Evolutionary conservation across 1,140 invertebrate genomes (phyloP).

Genomic region (Ridgeia piscesae): DNA sequence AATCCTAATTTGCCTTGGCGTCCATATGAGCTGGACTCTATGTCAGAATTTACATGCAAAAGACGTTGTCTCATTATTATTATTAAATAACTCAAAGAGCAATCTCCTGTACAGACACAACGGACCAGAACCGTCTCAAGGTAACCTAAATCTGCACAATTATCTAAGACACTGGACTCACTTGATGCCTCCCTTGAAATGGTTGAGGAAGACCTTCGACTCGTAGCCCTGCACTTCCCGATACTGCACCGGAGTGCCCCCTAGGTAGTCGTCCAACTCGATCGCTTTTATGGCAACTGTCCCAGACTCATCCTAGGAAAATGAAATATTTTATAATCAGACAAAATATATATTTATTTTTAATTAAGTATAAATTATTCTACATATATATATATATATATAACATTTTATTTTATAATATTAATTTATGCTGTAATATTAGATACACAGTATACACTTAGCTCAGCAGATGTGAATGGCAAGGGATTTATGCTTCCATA

Average conservation of each 20-base stretch:
- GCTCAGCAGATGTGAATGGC: background rate
- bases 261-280: conserved; percentile 79
- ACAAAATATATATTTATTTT: background rate
- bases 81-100: no score
- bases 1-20: no score
- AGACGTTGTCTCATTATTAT: no score
- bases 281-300: conserved; percentile 83
- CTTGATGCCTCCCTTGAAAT: conserved; percentile 72
- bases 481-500: background rate
- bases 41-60: no score
- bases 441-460: background rate
- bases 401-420: background rate
- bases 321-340: background rate
- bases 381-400: background rate
- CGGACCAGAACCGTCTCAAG: background rate
- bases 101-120: no score
- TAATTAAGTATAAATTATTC: background rate
- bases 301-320: conserved; percentile 70
- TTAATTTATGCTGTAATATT: background rate
- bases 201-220: conserved; percentile 75
- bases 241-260: conserved; percentile 84
- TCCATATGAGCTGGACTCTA: no score
- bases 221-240: conserved; percentile 85
- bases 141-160: background rate
- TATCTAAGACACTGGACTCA: conserved; percentile 31